Base-by-base conservation (phyloP, 2,113 vertebrate species). In the Helogale parvula region DNA sequence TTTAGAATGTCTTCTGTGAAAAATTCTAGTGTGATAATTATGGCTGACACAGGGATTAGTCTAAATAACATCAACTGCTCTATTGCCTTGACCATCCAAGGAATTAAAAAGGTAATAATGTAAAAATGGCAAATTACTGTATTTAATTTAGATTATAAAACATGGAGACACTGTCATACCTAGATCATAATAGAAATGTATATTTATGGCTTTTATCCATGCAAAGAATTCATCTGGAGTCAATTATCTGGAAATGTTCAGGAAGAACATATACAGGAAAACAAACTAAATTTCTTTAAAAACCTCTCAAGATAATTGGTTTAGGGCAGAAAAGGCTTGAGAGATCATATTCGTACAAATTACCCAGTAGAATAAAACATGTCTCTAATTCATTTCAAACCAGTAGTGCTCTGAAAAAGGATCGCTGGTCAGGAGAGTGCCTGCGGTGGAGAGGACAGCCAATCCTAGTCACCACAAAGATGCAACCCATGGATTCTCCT, bases 231-330 rank as follows among this genome's bases (percentile, higher is more conserved):
- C 89, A 97, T 96, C 88, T 97, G 96, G 57, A 93, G 45, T n/a
- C 91, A 97, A 88, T 98, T 97, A 97, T 25, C 79, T 95, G 19
- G 74, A 83, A 98, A 97, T 94, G 33, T 74, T 90, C 90, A 45
- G 63, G 79, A 88, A 50, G 47, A 86, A 96, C 38, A 72, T 88
- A 89, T 74, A 68, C 41, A 91, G 90, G 57, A 91, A 94, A 90
- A 83, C 16, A 79, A 92, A 89, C 88, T 29, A 92, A 94, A 84
- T 95, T 94, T 47, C n/a, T 92, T 94, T 33, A 19, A 57, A 33
- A 87, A 74, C 52, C 8, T 96, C 72, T 93, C 65, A 76, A 60
- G 5, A 17, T 96, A 77, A 81, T 91, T 82, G 89, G 96, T 76
- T 74, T 19, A 63, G 74, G 91, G 83, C 35, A 93, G 54, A 93